These are phyloP conservation scores for Lepus oiostolus DNA, from an alignment of 2,797 vertebrate species.

Conservation along the genomic window DNA sequence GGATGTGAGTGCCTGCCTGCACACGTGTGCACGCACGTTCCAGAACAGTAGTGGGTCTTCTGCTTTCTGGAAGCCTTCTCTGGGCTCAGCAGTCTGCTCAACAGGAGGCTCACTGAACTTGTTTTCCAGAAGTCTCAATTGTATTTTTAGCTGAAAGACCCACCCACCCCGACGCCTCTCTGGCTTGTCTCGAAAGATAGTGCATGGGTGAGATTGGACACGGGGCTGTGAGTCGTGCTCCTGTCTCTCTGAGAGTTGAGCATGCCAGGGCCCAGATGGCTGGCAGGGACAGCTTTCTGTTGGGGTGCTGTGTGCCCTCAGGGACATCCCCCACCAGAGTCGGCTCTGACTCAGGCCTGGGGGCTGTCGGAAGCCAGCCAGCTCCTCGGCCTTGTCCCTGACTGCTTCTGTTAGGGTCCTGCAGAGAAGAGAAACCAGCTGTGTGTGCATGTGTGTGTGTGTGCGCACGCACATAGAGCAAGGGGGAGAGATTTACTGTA, in stretches of 20 bases:
- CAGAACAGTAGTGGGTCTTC: neutral
- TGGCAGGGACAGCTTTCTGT: neutral
- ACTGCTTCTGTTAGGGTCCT: neutral
- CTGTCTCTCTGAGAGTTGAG: neutral
- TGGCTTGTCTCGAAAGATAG: neutral
- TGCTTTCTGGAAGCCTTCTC: neutral
- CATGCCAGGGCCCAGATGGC: neutral
- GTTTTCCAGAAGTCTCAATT: conserved; percentile 5
- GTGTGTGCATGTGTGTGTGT: neutral
- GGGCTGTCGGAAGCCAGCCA: neutral
- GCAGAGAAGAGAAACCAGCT: neutral
- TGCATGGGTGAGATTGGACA: accelerated
- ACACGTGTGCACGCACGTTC: accelerated
- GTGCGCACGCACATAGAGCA: neutral
- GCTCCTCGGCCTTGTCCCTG: neutral
- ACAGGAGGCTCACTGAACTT: neutral
- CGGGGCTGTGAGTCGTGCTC: accelerated
- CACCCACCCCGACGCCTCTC: neutral
- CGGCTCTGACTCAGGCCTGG: neutral
- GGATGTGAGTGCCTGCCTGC: neutral
- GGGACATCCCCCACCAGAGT: neutral
- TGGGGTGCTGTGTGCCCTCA: neutral
- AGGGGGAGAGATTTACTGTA: neutral
- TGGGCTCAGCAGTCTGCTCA: neutral
- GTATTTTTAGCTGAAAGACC: neutral